Conservation (phyloP, 64 coral and sea anemone genomes). For the Montipora foliosa region DNA sequence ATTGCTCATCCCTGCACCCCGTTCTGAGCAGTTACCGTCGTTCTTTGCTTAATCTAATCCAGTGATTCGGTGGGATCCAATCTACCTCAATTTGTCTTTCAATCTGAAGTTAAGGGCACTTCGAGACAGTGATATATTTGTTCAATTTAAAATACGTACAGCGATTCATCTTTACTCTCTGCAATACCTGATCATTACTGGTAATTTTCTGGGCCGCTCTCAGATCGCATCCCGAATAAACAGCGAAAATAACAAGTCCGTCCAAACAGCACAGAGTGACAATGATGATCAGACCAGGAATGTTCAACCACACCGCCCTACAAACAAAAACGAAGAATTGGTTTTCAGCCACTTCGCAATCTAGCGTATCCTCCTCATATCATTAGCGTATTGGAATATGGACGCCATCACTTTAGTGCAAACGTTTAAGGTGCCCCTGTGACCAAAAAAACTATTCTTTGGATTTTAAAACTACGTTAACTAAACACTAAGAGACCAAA, state of each 20-base stretch:
- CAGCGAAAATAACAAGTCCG: slow-evolving; percentile 91
- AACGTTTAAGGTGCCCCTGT: no score
- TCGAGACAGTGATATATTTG: not conserved
- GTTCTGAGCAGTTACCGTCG: no score
- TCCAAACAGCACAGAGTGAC: slow-evolving; percentile 87
- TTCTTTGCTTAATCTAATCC: no score
- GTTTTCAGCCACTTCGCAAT: not conserved
- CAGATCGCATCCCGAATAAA: slow-evolving; percentile 83
- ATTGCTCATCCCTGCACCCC: no score
- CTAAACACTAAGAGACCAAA: no score
- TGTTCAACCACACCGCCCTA: slow-evolving; percentile 87
- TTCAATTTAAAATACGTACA: not conserved
- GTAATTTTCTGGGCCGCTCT: slow-evolving; percentile 56
- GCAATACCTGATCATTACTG: slow-evolving; percentile 91
- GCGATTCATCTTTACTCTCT: no score
- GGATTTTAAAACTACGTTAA: no score
- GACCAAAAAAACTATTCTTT: no score
- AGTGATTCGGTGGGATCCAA: not conserved
- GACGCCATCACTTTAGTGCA: no score
- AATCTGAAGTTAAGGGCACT: not conserved
- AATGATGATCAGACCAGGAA: slow-evolving; percentile 90
- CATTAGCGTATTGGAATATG: not conserved
- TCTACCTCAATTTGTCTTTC: not conserved
- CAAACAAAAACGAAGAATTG: not conserved
- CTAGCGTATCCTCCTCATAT: not conserved